A percentile compares a stretch with the other conserved stretches of the same genome.
Evolutionary conservation across 2,797 vertebrate species (phyloP).

Genomic region (Orientallactaga sibirica): DNA sequence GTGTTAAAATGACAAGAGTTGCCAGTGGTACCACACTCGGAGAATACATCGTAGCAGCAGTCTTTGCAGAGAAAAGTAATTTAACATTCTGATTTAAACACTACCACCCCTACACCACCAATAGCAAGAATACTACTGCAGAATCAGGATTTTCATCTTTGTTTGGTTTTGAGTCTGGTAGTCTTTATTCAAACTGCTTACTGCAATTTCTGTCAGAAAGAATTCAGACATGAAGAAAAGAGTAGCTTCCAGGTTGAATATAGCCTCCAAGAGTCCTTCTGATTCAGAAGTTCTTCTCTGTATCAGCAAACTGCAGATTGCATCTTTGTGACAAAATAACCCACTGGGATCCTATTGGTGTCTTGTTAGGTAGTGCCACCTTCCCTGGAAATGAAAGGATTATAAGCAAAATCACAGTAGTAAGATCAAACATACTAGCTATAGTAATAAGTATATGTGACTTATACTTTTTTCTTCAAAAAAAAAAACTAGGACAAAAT

Average conservation of each 20-base stretch:
- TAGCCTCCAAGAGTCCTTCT: neutral
- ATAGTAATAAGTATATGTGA: conserved; percentile 42
- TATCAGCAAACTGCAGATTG: neutral
- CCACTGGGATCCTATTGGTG: neutral
- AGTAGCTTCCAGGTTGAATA: neutral
- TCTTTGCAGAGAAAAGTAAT: no score
- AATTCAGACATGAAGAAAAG: neutral
- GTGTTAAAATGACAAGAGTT: conserved; percentile 21
- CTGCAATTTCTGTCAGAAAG: neutral
- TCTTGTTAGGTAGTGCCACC: conserved; percentile 6
- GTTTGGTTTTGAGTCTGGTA: conserved; percentile 12
- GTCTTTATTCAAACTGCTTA: conserved; percentile 50
- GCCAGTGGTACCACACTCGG: neutral
- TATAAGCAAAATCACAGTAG: conserved; percentile 32
- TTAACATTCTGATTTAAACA: no score
- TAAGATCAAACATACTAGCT: conserved; percentile 38
- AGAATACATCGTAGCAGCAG: no score
- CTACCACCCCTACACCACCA: no score
- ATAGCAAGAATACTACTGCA: no score
- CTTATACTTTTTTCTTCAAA: conserved; percentile 48
- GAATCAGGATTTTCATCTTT: neutral
- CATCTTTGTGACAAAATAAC: conserved; percentile 10
- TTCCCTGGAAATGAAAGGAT: conserved; percentile 25
- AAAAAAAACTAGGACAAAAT: neutral
- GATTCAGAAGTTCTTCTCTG: conserved; percentile 19